phyloP scores from a whole-genome alignment of 2,888 invertebrate genomes.

The Scaptomyza reducta region DNA sequence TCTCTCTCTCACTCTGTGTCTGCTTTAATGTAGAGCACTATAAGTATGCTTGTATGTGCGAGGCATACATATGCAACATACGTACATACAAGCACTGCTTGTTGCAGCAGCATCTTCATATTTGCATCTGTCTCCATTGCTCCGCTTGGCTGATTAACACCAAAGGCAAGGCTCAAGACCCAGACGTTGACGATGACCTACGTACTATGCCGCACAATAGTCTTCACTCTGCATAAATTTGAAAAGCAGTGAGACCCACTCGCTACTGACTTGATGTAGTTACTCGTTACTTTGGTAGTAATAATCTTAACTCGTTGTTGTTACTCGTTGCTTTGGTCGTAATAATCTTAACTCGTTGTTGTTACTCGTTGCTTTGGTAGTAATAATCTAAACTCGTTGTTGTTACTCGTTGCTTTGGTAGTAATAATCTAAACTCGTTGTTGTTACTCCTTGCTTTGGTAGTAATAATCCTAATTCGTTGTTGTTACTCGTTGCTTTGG shows the following conservation, averaged over 20 bases:
- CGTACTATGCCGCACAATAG: slow-evolving; percentile 8
- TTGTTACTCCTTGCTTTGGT: background rate
- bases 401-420: background rate
- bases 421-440: no score
- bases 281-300: background rate
- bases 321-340: background rate
- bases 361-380: background rate
- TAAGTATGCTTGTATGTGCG: slow-evolving; percentile 5
- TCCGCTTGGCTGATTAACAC: slow-evolving; percentile 41
- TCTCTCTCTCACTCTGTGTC: background rate
- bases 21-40: slow-evolving; percentile 11
- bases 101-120: slow-evolving; percentile 7
- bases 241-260: no score
- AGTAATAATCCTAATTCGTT: no score
- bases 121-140: slow-evolving; percentile 8
- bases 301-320: background rate
- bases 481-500: background rate
- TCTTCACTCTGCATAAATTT: no score
- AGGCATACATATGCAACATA: background rate
- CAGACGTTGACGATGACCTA: slow-evolving; percentile 5
- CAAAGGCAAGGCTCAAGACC: slow-evolving; percentile 12
- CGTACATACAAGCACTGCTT: background rate
- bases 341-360: no score
- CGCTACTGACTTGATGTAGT: background rate
- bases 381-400: no score